These are phyloP conservation scores for Pangasius djambal DNA, from an alignment of 2,797 vertebrate genomes.

Conservation along the genomic window DNA sequence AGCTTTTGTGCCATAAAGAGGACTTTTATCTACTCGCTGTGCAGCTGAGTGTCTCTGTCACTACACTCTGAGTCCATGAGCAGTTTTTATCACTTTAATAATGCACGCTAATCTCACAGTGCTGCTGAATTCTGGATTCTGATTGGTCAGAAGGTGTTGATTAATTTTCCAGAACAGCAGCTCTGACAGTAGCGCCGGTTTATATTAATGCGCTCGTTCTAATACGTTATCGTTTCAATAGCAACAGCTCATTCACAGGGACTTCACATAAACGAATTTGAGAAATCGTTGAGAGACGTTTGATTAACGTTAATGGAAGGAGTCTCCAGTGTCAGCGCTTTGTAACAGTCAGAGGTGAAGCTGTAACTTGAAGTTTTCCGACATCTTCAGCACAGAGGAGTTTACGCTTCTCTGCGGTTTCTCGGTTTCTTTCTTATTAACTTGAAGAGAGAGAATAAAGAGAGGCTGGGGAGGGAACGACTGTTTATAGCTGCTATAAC, in stretches of 20 bases:
- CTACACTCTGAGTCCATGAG: not conserved
- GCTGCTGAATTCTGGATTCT: not conserved
- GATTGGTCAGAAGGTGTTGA: not conserved
- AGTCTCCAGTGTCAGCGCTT: not conserved
- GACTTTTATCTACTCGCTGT: constrained; percentile 35
- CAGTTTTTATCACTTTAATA: not conserved
- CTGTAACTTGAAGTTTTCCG: not conserved
- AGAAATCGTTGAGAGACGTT: not conserved
- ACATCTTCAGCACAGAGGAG: not conserved
- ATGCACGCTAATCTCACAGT: not conserved
- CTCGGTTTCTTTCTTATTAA: not conserved
- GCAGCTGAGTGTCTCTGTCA: not conserved
- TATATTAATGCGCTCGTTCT: not conserved
- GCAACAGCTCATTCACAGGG: not conserved
- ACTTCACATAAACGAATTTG: not conserved
- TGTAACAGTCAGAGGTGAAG: not conserved
- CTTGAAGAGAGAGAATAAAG: not conserved
- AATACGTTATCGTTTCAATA: not conserved
- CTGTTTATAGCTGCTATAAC: not conserved
- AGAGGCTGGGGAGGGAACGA: no score
- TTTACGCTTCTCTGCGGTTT: not conserved
- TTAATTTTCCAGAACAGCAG: not conserved
- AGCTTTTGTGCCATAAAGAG: constrained; percentile 57
- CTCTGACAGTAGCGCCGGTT: not conserved
- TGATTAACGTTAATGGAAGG: not conserved